Evolutionary conservation across 2,113 vertebrate genomes (phyloP).

Genomic region (Aviceda subcristata): DNA sequence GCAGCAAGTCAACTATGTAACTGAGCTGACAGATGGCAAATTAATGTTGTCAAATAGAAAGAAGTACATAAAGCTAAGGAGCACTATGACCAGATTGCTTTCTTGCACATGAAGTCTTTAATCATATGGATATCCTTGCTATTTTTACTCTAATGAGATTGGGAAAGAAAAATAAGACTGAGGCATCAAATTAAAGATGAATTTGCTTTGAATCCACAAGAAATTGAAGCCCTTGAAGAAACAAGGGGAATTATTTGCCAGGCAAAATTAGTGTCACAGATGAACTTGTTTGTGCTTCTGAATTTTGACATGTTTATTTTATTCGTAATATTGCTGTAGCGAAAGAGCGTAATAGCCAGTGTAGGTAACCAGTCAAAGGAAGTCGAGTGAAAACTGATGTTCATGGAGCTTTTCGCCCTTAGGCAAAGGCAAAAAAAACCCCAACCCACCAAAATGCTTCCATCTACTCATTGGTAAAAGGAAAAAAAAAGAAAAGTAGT

Average conservation of each 20-base stretch:
- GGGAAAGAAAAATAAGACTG: constrained; percentile 53
- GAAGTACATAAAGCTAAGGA: constrained; percentile 60
- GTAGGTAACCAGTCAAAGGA: constrained; percentile 17
- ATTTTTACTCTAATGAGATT: constrained; percentile 70
- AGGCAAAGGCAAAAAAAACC: not conserved
- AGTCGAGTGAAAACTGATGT: not conserved
- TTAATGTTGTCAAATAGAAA: constrained; percentile 70
- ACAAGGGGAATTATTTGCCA: constrained; percentile 42
- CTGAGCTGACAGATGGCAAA: constrained; percentile 68
- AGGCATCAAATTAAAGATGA: constrained; percentile 53
- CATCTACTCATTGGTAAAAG: not conserved
- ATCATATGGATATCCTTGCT: constrained; percentile 56
- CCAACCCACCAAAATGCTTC: not conserved
- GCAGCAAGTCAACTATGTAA: constrained; percentile 61
- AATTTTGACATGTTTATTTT: constrained; percentile 51
- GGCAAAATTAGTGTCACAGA: constrained; percentile 42
- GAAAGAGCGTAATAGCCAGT: not conserved
- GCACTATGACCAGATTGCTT: constrained; percentile 59
- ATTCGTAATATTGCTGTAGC: constrained; percentile 20
- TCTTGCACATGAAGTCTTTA: constrained; percentile 57
- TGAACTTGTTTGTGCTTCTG: constrained; percentile 59
- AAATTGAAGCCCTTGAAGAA: constrained; percentile 42
- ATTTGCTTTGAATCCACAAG: constrained; percentile 63
- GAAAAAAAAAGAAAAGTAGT: not conserved
- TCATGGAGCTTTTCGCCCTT: not conserved